A percentile compares a stretch with the other conserved stretches of the same genome.
phyloP scores from a whole-genome alignment of 2,113 vertebrate genomes.

The Sylvicapra grimmia region DNA sequence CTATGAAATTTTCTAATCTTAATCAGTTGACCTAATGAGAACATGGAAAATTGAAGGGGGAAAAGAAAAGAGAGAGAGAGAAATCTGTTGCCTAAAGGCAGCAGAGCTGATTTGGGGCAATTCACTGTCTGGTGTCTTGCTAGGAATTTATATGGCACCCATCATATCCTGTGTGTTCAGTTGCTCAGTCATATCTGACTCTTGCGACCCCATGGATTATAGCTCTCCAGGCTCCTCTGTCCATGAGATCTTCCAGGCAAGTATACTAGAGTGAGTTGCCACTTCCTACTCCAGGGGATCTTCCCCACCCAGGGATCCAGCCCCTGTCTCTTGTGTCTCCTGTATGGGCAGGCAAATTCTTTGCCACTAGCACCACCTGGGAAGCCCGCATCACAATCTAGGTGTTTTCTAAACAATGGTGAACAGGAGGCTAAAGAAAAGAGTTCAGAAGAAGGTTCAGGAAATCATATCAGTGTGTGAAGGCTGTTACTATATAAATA shows the following conservation, averaged over 20 bases:
- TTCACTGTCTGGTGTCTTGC: not conserved
- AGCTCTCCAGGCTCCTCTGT: not conserved
- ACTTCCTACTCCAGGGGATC: not conserved
- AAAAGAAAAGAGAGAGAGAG: not conserved
- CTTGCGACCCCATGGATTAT: not conserved
- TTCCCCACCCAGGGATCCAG: not conserved
- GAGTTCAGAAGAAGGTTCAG: not conserved
- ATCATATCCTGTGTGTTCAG: not conserved
- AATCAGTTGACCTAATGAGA: not conserved
- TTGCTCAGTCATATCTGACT: not conserved
- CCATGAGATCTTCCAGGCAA: not conserved
- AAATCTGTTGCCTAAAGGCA: not conserved
- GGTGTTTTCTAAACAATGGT: not conserved
- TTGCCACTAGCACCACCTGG: not conserved
- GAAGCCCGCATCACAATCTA: not conserved
- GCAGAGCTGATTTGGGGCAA: not conserved
- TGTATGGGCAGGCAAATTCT: not conserved
- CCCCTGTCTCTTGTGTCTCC: not conserved
- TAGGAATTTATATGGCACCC: not conserved
- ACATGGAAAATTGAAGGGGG: not conserved
- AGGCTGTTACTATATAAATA: not conserved
- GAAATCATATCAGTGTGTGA: not conserved
- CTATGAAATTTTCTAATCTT: constrained; percentile 1
- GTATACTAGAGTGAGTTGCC: not conserved
- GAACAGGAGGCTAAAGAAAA: not conserved